phyloP scores from a whole-genome alignment of 2,888 invertebrate species.

The Acronicta leporina region DNA sequence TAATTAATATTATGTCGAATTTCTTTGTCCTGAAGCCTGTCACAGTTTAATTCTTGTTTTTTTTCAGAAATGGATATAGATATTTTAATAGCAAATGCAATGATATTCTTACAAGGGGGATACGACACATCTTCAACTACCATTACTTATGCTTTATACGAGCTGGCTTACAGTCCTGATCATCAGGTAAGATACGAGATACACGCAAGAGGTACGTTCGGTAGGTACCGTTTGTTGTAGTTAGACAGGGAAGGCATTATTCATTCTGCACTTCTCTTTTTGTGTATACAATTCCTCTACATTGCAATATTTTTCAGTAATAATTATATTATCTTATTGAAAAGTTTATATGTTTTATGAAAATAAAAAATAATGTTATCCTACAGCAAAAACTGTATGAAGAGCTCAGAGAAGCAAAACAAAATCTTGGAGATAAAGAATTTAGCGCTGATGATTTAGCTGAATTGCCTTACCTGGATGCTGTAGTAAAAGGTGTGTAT shows the following conservation, averaged over 20 bases:
- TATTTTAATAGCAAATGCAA: slow-evolving; percentile 71
- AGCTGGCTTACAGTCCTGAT: slow-evolving; percentile 65
- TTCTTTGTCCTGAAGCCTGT: too few relatives aligned
- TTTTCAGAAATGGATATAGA: slow-evolving; percentile 67
- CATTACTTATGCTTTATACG: slow-evolving; percentile 59
- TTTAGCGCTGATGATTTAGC: slow-evolving; percentile 53
- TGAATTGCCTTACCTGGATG: slow-evolving; percentile 62
- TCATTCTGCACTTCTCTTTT: too few relatives aligned
- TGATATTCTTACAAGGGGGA: slow-evolving; percentile 73
- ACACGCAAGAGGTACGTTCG: too few relatives aligned
- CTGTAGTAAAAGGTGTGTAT: slow-evolving; percentile 69
- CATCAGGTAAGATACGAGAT: slow-evolving; percentile 62
- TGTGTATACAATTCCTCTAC: too few relatives aligned
- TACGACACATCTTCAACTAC: slow-evolving; percentile 68
- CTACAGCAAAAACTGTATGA: slow-evolving; percentile 66
- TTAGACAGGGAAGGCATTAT: too few relatives aligned
- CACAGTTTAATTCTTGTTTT: neutral
- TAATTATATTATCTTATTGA: too few relatives aligned
- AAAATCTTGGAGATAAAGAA: slow-evolving; percentile 46
- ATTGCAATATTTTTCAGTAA: too few relatives aligned
- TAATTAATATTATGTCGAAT: too few relatives aligned
- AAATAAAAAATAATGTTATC: too few relatives aligned
- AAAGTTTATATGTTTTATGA: too few relatives aligned
- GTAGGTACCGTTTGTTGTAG: too few relatives aligned
- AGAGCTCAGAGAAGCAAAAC: slow-evolving; percentile 64